phyloP scores from a whole-genome alignment of 2,113 vertebrate species.

The Etia nguti region DNA sequence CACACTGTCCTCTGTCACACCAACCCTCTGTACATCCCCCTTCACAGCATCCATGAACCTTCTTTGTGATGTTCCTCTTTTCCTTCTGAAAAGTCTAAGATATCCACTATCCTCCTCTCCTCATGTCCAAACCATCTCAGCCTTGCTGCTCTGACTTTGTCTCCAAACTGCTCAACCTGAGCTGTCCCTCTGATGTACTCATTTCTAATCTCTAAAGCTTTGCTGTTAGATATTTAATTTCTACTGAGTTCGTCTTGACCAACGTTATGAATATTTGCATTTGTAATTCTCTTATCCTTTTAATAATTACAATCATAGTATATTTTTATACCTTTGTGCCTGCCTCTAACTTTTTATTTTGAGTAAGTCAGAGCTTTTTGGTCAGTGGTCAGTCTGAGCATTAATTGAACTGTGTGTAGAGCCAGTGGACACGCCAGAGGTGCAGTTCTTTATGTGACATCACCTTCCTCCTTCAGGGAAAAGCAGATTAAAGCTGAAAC shows the following conservation, averaged over 20 bases:
- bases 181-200: neutral
- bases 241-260: neutral
- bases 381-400: conserved; percentile 10
- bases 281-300: neutral
- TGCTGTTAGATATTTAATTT: neutral
- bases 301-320: neutral
- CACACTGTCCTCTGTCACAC: too few species aligned
- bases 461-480: conserved; percentile 16
- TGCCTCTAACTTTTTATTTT: neutral
- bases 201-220: neutral
- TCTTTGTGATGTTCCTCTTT: neutral
- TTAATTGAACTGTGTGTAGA: conserved; percentile 58
- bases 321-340: neutral
- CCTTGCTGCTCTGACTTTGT: neutral
- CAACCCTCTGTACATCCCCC: neutral
- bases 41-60: neutral
- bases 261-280: neutral
- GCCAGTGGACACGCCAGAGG: conserved; percentile 20
- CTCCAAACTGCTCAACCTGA: neutral
- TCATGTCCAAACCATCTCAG: neutral
- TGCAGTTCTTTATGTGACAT: conserved; percentile 53
- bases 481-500: conserved; percentile 66
- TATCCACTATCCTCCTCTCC: neutral
- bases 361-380: conserved; percentile 9
- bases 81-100: neutral